Percentiles rank a stretch among this genome's conserved stretches.
Conservation (phyloP, 2,113 vertebrate genomes). For the Archocentrus centrarchus region DNA sequence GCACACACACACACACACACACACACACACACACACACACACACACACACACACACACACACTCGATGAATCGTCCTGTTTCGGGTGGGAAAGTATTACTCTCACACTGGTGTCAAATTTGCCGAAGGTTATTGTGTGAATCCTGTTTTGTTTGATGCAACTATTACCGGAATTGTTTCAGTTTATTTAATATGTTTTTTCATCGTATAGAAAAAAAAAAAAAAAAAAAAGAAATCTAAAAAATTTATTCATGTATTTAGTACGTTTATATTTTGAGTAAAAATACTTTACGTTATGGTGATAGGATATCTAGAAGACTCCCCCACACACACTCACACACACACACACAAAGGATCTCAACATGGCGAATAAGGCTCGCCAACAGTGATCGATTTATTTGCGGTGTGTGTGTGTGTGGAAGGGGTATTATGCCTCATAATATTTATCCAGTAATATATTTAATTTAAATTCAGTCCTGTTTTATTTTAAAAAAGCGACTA, state of each 20-base stretch:
- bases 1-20: not conserved
- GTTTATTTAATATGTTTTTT: not conserved
- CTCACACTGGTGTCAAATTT: conserved; percentile 13
- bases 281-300: not conserved
- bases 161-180: not conserved
- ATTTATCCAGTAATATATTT: not conserved
- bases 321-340: conserved; percentile 1
- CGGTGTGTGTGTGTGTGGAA: not conserved
- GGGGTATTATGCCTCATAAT: not conserved
- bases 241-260: not conserved
- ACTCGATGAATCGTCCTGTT: not conserved
- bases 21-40: too few relatives aligned
- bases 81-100: not conserved
- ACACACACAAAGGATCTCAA: conserved; percentile 47
- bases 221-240: not conserved
- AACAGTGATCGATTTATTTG: conserved; percentile 42
- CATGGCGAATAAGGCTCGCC: conserved; percentile 46
- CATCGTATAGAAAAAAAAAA: not conserved
- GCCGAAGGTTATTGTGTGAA: not conserved
- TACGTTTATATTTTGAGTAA: not conserved
- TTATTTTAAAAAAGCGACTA: not conserved
- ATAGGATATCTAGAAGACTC: not conserved
- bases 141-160: not conserved
- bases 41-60: not conserved
- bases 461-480: not conserved